Base-by-base conservation (phyloP, 2,888 invertebrate species). In the Lampropteryx suffumata region DNA sequence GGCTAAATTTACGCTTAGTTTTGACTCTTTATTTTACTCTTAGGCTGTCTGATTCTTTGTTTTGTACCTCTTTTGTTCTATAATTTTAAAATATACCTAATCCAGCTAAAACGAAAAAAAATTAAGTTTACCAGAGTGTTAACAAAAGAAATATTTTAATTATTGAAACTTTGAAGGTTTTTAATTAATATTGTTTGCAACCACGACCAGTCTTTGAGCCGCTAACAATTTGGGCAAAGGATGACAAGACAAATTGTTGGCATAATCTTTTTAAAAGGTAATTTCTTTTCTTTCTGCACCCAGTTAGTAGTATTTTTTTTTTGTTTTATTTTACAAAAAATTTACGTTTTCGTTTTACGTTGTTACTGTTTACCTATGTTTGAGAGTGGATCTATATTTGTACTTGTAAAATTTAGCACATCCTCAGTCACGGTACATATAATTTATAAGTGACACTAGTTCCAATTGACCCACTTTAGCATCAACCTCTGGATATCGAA, bases 211-310 rank as follows among this genome's bases (percentile, higher is more conserved):
- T 36, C 33, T 54, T 57, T 60, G 50, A 50, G 33, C 26, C 36
- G 30, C 32, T 44, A 55, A 50, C 55, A 55, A 50, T 53, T 53
- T 39, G 34, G 37, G 36, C 24, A 30, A 40, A 28, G 26, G 24
- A 21, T 33, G 7, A 43, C 52, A 39, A 43, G 57, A 60, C 53
- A 58, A 60, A 60, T 57, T 57, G 55, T 55, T 54, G 50, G 30
- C 41, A 40, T 54, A 44, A 51, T 49, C 49, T 55, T 49, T 55
- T 48, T 17, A 48, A 41, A 57, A n/a, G n/a, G n/a, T n/a, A n/a
- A n/a, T 3, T 24, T 24, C 17, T 3, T 35, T 35, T 44, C 17
- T 21, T 21, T 40, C 21, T 21, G 4, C 4, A 17, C 17, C 17
- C n/a, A n/a, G n/a, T n/a, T n/a, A n/a, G n/a, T n/a, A 17, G 4